Base-by-base conservation (phyloP, 2,113 vertebrate species). In the Caretta caretta region DNA sequence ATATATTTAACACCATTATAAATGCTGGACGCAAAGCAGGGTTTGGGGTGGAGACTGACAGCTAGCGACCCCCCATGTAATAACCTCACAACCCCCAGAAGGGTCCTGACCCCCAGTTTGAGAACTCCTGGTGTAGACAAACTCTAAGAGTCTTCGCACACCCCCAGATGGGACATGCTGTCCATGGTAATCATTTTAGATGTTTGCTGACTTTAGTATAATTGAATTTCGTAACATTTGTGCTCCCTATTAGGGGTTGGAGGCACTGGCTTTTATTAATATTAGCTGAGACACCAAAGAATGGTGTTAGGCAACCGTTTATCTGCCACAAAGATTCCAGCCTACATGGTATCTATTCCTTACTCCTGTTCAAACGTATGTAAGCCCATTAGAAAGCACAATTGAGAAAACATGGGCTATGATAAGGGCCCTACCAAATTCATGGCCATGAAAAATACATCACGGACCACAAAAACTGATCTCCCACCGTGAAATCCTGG, bases 221-320 rank as follows among this genome's bases (percentile, higher is more conserved):
- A 76, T 46, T 46, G 22, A 76, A 84, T 94, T 57, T 46, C 51
- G 8, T 49, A 94, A 91, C 3, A 84, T 84, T 53, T 50, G 49
- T 72, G 69, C 46, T 54, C 65, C 0, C 0, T 75, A 57, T 8
- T 69, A 80, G 87, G 1, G 16, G 8, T 0, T 1, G 1, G 76
- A 89, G 46, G 42, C 48, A 27, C 48, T 90, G 57, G 84, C 50
- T 79, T 94, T 57, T 83, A 84, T 88, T 92, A 90, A 14, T 59
- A 54, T 79, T 85, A 93, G 6, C n/a, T 49, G 69, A 92, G 92
- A 91, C 49, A 53, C 38, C 38, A 76, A 25, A 46, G 38, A 38
- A 76, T 76, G 42, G 20, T 46, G 6, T 75, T 75, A 22, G 20
- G 80, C 35, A 5, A 79, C 46, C 80, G 88, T 78, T 92, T 35